Conservation (phyloP, 2,888 invertebrate species). For the Keiferia lycopersicella region DNA sequence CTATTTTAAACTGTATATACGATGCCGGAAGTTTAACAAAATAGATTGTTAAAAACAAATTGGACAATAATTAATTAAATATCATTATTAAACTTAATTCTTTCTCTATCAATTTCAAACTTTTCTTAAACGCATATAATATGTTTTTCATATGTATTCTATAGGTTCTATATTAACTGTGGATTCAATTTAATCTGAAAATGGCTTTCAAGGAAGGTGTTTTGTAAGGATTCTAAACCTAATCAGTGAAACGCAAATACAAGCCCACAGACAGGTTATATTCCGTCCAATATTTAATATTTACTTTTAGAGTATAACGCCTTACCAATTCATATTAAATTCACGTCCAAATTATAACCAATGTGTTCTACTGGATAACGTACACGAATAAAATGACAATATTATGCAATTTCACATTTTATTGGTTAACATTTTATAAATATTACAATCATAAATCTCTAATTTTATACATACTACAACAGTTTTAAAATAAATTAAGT, state of each 20-base stretch:
- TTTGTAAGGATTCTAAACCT: background rate
- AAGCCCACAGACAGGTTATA: background rate
- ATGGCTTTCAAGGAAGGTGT: too few relatives aligned
- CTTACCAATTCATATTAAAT: background rate
- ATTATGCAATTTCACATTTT: background rate
- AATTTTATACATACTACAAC: background rate
- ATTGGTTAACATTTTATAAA: slow-evolving; percentile 8
- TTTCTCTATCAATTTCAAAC: too few relatives aligned
- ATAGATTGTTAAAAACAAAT: too few relatives aligned
- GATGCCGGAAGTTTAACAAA: too few relatives aligned
- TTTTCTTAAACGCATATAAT: too few relatives aligned
- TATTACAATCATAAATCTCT: background rate
- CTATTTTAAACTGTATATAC: too few relatives aligned
- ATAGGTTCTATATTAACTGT: too few relatives aligned
- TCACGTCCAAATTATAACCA: background rate
- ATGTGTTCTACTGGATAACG: background rate
- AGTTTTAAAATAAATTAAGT: background rate
- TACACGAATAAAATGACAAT: background rate
- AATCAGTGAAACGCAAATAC: background rate
- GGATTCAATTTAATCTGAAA: too few relatives aligned
- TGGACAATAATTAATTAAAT: too few relatives aligned
- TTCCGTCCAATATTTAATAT: background rate
- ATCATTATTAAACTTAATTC: too few relatives aligned
- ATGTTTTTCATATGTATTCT: too few relatives aligned
- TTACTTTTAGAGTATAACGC: background rate